Evolutionary conservation across 2,888 invertebrate genomes (phyloP), one percentile per base, ranked within the genome.

Genomic region (Coelopa pilipes): DNA sequence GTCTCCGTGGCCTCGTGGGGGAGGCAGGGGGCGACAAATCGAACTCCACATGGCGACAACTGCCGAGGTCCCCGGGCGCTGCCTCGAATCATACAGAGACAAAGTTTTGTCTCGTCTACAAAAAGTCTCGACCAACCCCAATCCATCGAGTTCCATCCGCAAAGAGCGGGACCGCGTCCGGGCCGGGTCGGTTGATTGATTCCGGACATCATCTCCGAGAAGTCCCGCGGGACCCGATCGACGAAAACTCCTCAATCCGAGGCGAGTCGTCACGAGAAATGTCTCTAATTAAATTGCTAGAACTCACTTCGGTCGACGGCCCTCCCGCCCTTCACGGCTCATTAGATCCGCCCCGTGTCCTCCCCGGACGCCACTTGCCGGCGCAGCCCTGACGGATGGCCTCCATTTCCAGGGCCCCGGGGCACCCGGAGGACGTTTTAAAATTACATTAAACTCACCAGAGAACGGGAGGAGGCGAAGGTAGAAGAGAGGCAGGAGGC

Each of bases 271-370:
- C 0, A 63, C 17, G 59, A n/a, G 46, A 57, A 69, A 19, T 63
- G 57, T 63, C 53, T 70, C 62, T 70, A 70, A 70, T 70, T 70
- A 70, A 70, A 70, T 70, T 62, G 63, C n/a, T n/a, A n/a, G n/a
- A n/a, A n/a, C n/a, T n/a, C n/a, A n/a, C n/a, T n/a, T n/a, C n/a
- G n/a, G n/a, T 70, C 46, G 46, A 62, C 46, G 21, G 24, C 57
- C 49, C 53, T 62, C 62, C 34, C 24, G 60, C 47, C 70, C 63
- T 63, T 70, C 70, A 70, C 62, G 70, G 50, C 53, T 70, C 70
- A 70, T 70, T 70, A 70, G 62, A 50, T 62, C 70, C 50, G 50
- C 62, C 17, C 19, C 1, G 53, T 49, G 17, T n/a, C 57, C 62
- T n/a, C 21, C 21, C 57, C 19, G 17, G 57, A 13, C 12, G 57